phyloP scores from a whole-genome alignment of 2,888 invertebrate species.

The Hirtodrosophila alboralis region DNA sequence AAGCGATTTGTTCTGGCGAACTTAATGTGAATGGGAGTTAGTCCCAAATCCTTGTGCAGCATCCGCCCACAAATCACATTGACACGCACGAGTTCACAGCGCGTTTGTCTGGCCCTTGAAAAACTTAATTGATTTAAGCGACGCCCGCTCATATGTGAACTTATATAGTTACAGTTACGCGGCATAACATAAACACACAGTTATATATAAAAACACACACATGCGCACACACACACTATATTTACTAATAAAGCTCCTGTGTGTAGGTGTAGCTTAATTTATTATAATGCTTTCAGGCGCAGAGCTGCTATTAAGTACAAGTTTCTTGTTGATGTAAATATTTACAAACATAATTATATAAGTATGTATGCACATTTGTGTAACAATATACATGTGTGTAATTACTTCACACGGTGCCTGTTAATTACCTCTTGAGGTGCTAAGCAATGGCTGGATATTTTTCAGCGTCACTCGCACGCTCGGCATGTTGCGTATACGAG shows the following conservation, averaged over 20 bases:
- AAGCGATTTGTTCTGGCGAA: conserved; percentile 29
- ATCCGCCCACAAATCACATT: conserved; percentile 29
- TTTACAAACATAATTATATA: conserved; percentile 6
- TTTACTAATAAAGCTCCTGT: conserved; percentile 23
- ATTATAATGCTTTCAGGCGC: conserved; percentile 39
- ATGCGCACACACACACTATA: conserved; percentile 1
- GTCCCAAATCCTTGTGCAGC: conserved; percentile 5
- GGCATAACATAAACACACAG: too few species aligned
- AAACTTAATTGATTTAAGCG: conserved; percentile 68
- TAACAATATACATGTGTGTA: neutral
- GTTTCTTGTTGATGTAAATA: conserved; percentile 15
- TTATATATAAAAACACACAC: conserved; percentile 26
- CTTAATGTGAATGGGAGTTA: conserved; percentile 10
- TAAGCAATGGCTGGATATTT: conserved; percentile 29
- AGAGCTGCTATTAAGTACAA: conserved; percentile 18
- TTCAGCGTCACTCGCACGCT: conserved; percentile 41
- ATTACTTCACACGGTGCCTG: conserved; percentile 6
- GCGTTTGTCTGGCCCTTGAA: conserved; percentile 22
- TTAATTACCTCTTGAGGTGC: conserved; percentile 42
- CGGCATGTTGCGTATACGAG: conserved; percentile 33
- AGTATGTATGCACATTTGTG: conserved; percentile 1
- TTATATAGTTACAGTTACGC: too few species aligned
- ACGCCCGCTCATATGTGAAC: conserved; percentile 38
- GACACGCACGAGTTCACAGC: conserved; percentile 63
- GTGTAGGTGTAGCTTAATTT: conserved; percentile 35